Conservation (phyloP, 2,113 vertebrate species). For the Phaetusa simplex region DNA sequence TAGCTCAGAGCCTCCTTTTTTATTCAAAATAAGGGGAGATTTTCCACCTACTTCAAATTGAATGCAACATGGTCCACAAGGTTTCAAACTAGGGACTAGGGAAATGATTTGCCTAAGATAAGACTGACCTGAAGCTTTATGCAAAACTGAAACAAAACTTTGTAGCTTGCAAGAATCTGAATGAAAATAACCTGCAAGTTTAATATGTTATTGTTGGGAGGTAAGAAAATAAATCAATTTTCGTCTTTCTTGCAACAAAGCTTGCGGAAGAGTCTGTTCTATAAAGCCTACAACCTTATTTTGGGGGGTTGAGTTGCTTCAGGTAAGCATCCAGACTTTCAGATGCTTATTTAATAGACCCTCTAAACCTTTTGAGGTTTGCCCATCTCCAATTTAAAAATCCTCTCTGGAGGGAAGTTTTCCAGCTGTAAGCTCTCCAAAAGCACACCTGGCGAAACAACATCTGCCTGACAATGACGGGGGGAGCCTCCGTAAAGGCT, state of each 20-base stretch:
- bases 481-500: slow-evolving; percentile 22
- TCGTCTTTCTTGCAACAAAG: neutral
- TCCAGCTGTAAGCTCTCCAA: slow-evolving; percentile 19
- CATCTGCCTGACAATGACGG: slow-evolving; percentile 49
- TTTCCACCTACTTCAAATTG: neutral
- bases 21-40: neutral
- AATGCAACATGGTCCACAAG: neutral
- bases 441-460: slow-evolving; percentile 56
- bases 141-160: neutral
- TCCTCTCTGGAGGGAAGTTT: neutral
- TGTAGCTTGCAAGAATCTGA: neutral
- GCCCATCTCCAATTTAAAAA: slow-evolving; percentile 37
- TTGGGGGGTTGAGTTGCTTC: neutral
- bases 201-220: neutral
- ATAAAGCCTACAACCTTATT: neutral
- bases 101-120: neutral
- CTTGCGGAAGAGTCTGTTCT: neutral
- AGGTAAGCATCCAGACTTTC: neutral
- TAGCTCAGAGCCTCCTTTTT: neutral
- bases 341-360: neutral
- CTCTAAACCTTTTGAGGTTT: neutral
- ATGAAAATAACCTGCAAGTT: neutral
- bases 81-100: neutral
- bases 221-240: neutral
- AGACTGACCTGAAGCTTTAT: neutral